Conservation (phyloP, 2,888 invertebrate species). For the Iselma pallidipennis region DNA sequence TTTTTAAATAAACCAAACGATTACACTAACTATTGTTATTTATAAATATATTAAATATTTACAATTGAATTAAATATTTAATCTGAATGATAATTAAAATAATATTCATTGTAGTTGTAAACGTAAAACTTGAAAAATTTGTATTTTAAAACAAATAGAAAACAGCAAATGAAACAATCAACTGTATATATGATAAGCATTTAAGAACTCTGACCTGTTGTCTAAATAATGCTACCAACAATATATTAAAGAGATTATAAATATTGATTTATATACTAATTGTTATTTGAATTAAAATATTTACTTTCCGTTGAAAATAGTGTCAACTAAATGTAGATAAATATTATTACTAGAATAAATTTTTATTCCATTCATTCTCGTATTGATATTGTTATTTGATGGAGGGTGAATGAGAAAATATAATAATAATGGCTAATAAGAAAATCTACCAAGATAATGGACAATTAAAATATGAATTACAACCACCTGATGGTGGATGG, state of each 20-base stretch:
- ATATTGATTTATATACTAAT: conserved; percentile 9
- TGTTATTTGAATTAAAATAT: conserved; percentile 7
- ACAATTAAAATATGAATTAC: conserved; percentile 32
- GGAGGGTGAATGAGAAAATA: not conserved
- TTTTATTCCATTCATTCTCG: not conserved
- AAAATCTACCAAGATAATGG: not conserved
- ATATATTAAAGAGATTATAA: conserved; percentile 4
- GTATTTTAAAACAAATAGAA: not conserved
- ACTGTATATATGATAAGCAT: not conserved
- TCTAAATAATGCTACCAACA: too few relatives aligned
- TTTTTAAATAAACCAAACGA: too few relatives aligned
- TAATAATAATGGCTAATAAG: not conserved
- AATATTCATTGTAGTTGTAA: too few relatives aligned
- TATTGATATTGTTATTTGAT: not conserved
- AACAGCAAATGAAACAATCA: too few relatives aligned
- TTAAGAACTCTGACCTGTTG: not conserved
- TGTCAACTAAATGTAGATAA: not conserved
- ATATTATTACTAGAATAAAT: not conserved
- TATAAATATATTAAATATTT: not conserved
- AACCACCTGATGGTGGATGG: conserved; percentile 68
- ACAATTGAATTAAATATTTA: not conserved
- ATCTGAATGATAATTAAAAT: not conserved
- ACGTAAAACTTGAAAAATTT: not conserved
- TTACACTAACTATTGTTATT: too few relatives aligned
- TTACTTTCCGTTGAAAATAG: not conserved